Evolutionary conservation across 2,797 vertebrate species (phyloP).

Genomic region (Brotula barbata): DNA sequence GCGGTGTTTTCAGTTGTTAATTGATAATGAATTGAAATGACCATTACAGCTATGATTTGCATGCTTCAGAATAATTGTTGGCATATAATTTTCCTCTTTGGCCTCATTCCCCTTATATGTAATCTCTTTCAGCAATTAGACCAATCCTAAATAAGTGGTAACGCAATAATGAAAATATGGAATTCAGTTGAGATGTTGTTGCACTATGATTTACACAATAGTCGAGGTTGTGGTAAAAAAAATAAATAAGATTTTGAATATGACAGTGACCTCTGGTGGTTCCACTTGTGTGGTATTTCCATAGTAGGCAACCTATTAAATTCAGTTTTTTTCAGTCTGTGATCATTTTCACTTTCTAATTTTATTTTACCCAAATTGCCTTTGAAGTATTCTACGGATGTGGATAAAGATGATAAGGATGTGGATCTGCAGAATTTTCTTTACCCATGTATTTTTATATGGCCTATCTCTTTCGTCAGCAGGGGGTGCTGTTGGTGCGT

Average conservation of each 20-base stretch:
- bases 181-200: too few relatives aligned
- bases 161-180: not conserved
- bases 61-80: not conserved
- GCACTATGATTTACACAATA: too few relatives aligned
- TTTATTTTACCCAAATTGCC: not conserved
- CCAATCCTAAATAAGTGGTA: too few relatives aligned
- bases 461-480: conserved; percentile 59
- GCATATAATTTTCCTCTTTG: not conserved
- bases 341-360: not conserved
- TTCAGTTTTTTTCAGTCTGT: too few relatives aligned
- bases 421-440: not conserved
- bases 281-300: too few relatives aligned
- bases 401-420: not conserved
- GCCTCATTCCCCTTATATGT: not conserved
- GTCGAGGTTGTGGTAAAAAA: too few relatives aligned
- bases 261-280: conserved; percentile 62
- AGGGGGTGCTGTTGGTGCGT: conserved; percentile 71
- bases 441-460: not conserved
- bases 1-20: not conserved
- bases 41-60: not conserved
- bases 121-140: not conserved
- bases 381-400: not conserved
- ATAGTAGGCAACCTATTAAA: too few relatives aligned
- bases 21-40: not conserved
- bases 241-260: conserved; percentile 9